Conservation (phyloP, 2,888 invertebrate genomes). For the Plutella xylostella region DNA sequence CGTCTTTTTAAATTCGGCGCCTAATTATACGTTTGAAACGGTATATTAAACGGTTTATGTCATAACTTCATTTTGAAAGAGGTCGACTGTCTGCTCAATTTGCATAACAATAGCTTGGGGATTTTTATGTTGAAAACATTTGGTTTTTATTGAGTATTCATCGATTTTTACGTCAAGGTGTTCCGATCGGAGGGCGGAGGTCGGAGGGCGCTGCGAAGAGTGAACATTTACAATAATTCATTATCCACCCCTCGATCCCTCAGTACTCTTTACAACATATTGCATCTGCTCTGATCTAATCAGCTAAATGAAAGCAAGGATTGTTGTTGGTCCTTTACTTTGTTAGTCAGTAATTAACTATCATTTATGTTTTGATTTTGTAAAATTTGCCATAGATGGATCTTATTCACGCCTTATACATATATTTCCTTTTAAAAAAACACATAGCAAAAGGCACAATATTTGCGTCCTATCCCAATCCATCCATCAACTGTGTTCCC, state of each 20-base stretch:
- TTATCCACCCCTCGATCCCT: conserved; percentile 19
- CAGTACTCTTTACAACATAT: background rate
- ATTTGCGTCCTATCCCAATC: no score
- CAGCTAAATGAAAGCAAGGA: no score
- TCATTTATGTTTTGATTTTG: no score
- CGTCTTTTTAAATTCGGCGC: conserved; percentile 36
- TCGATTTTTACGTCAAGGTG: conserved; percentile 4
- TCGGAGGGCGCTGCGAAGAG: conserved; percentile 13
- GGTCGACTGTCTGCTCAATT: no score
- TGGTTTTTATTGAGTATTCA: background rate
- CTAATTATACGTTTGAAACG: conserved; percentile 28
- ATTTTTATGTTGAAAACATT: no score
- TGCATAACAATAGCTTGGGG: background rate
- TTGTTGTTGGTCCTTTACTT: no score
- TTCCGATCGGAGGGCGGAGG: conserved; percentile 4
- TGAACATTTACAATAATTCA: conserved; percentile 27
- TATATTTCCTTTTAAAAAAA: no score
- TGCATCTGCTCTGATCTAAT: conserved; percentile 5
- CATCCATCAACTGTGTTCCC: no score
- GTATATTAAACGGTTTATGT: background rate
- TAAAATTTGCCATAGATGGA: no score
- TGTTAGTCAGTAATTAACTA: no score
- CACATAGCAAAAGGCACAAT: no score
- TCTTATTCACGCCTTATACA: no score
- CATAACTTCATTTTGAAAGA: background rate